A percentile compares a stretch with the other conserved stretches of the same genome.
Conservation (phyloP, 2,797 vertebrate genomes). For the Yasuhikotakia modesta region DNA sequence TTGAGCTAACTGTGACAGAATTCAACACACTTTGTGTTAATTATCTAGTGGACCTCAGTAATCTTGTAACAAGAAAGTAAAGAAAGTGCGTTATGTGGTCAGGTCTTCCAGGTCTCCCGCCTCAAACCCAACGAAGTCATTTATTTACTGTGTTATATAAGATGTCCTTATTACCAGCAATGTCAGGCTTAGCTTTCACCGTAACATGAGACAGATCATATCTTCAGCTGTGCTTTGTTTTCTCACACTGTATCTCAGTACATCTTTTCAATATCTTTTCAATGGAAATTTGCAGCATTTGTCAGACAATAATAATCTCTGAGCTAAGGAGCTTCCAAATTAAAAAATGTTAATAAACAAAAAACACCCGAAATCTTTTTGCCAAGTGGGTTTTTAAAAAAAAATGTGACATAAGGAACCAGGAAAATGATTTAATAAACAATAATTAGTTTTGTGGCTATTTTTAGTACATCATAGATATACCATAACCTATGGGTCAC, state of each 20-base stretch:
- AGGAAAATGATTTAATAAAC: too few species aligned
- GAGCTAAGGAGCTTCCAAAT: too few species aligned
- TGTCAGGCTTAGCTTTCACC: slow-evolving; percentile 71
- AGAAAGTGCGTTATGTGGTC: slow-evolving; percentile 29
- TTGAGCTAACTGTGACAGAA: not conserved
- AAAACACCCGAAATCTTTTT: too few species aligned
- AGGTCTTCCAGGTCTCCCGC: slow-evolving; percentile 50
- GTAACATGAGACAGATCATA: slow-evolving; percentile 61
- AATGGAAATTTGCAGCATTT: not conserved
- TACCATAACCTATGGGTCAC: too few species aligned
- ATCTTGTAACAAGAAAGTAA: not conserved
- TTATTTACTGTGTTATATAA: slow-evolving; percentile 58
- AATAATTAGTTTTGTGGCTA: too few species aligned
- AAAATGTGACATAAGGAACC: too few species aligned
- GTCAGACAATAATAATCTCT: too few species aligned
- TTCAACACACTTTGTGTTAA: not conserved
- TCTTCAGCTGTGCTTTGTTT: slow-evolving; percentile 8
- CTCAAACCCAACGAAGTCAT: slow-evolving; percentile 48
- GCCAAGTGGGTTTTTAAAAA: too few species aligned
- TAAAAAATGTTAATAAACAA: too few species aligned
- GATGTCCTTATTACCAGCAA: slow-evolving; percentile 60
- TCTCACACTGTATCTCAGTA: slow-evolving; percentile 1
- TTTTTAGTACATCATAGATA: too few species aligned
- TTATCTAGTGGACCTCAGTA: not conserved
- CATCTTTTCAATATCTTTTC: not conserved